Conservation (phyloP, 92 coral and sea anemone species). For the Micromussa lordhowensis region DNA sequence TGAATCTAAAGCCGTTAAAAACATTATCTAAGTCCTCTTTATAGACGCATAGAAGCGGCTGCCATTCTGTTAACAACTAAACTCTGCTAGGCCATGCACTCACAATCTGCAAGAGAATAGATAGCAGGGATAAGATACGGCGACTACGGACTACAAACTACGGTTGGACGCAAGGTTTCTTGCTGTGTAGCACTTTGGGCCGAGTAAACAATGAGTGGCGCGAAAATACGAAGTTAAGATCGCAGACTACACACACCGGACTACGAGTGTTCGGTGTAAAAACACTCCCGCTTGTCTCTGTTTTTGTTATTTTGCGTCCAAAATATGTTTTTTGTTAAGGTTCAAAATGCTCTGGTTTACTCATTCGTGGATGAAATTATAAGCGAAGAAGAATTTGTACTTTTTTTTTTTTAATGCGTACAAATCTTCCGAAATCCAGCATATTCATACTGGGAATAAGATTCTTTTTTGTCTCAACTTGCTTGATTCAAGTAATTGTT, state of each 20-base stretch:
- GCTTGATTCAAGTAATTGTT: conserved; percentile 35
- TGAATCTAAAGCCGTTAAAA: too few species aligned
- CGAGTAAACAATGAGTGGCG: too few species aligned
- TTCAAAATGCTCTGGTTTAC: conserved; percentile 14
- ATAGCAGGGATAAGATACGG: too few species aligned
- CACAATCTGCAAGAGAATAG: too few species aligned
- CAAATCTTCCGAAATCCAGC: conserved; percentile 34
- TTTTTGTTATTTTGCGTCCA: neutral
- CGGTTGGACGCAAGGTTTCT: conserved; percentile 38
- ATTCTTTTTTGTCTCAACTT: conserved; percentile 41
- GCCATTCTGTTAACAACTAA: too few species aligned
- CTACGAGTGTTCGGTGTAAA: conserved; percentile 2
- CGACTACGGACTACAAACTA: too few species aligned
- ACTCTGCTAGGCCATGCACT: too few species aligned
- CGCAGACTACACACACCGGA: neutral
- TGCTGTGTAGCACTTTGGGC: conserved; percentile 1
- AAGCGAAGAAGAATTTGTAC: conserved; percentile 49
- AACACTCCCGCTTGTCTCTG: neutral
- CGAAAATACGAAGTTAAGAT: too few species aligned
- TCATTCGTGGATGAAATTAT: conserved; percentile 34
- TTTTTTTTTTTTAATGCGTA: conserved; percentile 52
- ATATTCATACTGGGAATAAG: conserved; percentile 59
- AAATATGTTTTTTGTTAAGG: neutral
- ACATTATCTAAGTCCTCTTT: too few species aligned
- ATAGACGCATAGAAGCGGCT: too few species aligned